Conservation (phyloP, 2,113 vertebrate species). For the Oreochromis spilurus region DNA sequence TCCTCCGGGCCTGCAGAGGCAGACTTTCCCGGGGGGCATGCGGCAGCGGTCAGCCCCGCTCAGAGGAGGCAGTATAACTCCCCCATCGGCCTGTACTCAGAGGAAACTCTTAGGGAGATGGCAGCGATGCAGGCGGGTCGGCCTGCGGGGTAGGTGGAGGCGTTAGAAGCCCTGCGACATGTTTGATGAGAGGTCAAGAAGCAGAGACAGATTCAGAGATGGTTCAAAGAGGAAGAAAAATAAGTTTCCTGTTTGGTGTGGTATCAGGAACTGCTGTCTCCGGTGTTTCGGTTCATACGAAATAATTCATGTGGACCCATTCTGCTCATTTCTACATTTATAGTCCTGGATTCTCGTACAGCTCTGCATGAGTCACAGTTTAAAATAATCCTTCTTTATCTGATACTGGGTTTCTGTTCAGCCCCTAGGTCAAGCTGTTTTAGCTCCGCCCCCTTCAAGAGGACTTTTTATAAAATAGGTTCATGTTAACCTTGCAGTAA, state of each 20-base stretch:
- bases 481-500: background rate
- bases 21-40: slow-evolving; percentile 59
- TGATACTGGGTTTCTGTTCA: background rate
- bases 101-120: slow-evolving; percentile 91
- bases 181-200: background rate
- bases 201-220: background rate
- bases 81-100: slow-evolving; percentile 93
- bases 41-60: slow-evolving; percentile 59
- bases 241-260: rapidly evolving
- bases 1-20: slow-evolving; percentile 40
- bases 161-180: background rate
- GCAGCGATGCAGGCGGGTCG: slow-evolving; percentile 81
- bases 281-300: background rate
- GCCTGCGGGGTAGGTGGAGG: slow-evolving; percentile 84
- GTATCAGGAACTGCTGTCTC: background rate
- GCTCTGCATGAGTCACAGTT: background rate
- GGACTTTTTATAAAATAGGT: background rate
- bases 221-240: background rate
- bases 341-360: background rate
- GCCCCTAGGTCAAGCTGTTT: background rate
- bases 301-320: rapidly evolving
- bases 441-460: background rate
- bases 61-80: slow-evolving; percentile 89
- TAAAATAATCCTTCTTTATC: background rate
- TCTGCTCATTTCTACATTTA: background rate